Base-by-base conservation (phyloP, 92 coral and sea anemone genomes). In the Micromussa lordhowensis region DNA sequence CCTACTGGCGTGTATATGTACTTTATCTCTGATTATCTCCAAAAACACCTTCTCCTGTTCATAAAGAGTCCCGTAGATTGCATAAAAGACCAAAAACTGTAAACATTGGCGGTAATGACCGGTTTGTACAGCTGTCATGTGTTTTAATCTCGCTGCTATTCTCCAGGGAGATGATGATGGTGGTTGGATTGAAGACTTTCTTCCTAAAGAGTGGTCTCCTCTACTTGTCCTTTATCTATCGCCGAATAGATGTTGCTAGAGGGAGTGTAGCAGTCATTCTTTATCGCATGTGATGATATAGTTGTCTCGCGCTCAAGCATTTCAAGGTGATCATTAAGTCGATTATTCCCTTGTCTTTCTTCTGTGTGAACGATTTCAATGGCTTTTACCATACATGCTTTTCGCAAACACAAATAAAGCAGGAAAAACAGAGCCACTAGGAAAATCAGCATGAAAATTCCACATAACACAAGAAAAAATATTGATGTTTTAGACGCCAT, bases 401-500 rank as follows among this genome's bases (percentile, higher is more conserved):
- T 76, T 40, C 88, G 74, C 26, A 76, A 63, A 64, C 79, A 85
- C 24, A 75, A 61, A 61, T 75, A 75, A 1, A 85, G 75, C 75
- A 85, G 30, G 28, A 85, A 77, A 22, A 36, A 28, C 4, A 85
- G 73, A 75, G 48, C 74, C 15, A 49, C 38, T 0, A 85, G 26
- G 16, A 85, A 85, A 59, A 85, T 48, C n/a, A 75, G 34, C 48
- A 61, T 64, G 75, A 85, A 85, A 76, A 85, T 77, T 40, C 82
- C 88, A 85, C 88, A 85, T 57, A 85, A 48, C 59, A 85, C 82
- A 12, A 85, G 75, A 48, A 85, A 85, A 85, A 74, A 61, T 61
- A 85, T 29, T 31, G 88, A 76, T 30, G 88, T 75, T 58, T 85
- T 58, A 49, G 88, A 76, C 75, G 88, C 88, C 88, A 85, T 85